These are phyloP conservation scores for Ptiloglossa arizonensis DNA, from an alignment of 1,140 invertebrate species.

Conservation along the genomic window DNA sequence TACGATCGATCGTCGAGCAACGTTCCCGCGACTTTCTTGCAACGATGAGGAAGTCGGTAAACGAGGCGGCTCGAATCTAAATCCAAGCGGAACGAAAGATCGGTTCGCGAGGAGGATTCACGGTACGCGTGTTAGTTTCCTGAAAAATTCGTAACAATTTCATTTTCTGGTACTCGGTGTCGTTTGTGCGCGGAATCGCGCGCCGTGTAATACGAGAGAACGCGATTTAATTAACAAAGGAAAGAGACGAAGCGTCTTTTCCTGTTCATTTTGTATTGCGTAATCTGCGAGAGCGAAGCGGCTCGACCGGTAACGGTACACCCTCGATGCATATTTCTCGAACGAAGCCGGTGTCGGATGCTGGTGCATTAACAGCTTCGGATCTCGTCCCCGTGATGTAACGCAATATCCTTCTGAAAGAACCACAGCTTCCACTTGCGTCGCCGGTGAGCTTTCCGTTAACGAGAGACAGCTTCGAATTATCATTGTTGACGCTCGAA, in stretches of 20 bases:
- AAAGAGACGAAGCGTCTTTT: conserved; percentile 23
- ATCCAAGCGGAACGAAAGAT: background rate
- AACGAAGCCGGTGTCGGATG: conserved; percentile 58
- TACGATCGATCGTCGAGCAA: too few species aligned
- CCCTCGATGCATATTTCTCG: conserved; percentile 54
- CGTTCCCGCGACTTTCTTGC: too few species aligned
- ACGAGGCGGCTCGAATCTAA: background rate
- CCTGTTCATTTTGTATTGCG: conserved; percentile 42
- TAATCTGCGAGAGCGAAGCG: conserved; percentile 39
- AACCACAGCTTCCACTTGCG: conserved; percentile 41
- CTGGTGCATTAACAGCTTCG: conserved; percentile 60
- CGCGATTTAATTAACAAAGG: conserved; percentile 38
- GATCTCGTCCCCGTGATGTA: conserved; percentile 52
- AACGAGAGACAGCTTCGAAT: conserved; percentile 14
- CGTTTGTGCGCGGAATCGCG: background rate
- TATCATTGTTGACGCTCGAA: conserved; percentile 22
- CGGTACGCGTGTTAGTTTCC: background rate
- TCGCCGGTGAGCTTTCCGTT: conserved; percentile 18
- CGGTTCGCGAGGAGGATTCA: background rate
- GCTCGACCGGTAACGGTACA: conserved; percentile 59
- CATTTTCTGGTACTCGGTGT: background rate
- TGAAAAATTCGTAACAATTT: background rate
- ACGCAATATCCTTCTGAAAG: conserved; percentile 50
- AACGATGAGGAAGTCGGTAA: background rate
- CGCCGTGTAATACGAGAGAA: background rate